Evolutionary conservation across 2,113 vertebrate species (phyloP), one percentile per base, ranked within the genome.

Genomic region (Rhinoderma darwinii): DNA sequence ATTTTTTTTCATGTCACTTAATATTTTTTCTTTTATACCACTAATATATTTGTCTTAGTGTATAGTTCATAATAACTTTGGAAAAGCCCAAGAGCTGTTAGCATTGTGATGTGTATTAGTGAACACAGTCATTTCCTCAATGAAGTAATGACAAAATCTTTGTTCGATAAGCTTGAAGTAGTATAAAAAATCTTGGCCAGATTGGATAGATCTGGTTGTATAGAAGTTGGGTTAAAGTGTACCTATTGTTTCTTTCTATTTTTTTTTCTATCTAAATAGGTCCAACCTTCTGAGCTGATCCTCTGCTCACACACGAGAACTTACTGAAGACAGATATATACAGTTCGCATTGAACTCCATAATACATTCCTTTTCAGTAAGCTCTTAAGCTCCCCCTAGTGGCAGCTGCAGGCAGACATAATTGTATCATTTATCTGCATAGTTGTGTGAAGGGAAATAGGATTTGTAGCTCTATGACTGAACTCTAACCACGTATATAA

Each of bases 41-140:
- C 66, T 93, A 90, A 90, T 88, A 88, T 90, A 90, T 90, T 81
- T 90, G 88, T 90, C 88, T 88, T 90, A 72, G 68, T 41, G 68
- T 39, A 89, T 88, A 87, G 88, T 91, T 91, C 89, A 88, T 92
- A 88, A 90, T 56, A 0, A 88, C 93, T 14, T 7, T 9, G 18
- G 41, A 80, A 41, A 80, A 27, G 25, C 37, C 73, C 44, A 10
- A 7, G 25, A 41, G 25, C 39, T 50, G 7, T 18, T 12, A 77
- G 6, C 47, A 47, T 30, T 70, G 15, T 39, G 32, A 39, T 70
- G 35, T 72, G 68, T 39, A 4, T 39, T 72, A 72, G 32, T 61
- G 8, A 61, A 27, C 17, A 18, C 11, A 5, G 22, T 56, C 8
- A n/a, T 61, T n/a, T n/a, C 0, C 10, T 12, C 4, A 4, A 12